These are phyloP conservation scores for Elysia crispata DNA, from an alignment of 2,888 invertebrate genomes.

Conservation along the genomic window DNA sequence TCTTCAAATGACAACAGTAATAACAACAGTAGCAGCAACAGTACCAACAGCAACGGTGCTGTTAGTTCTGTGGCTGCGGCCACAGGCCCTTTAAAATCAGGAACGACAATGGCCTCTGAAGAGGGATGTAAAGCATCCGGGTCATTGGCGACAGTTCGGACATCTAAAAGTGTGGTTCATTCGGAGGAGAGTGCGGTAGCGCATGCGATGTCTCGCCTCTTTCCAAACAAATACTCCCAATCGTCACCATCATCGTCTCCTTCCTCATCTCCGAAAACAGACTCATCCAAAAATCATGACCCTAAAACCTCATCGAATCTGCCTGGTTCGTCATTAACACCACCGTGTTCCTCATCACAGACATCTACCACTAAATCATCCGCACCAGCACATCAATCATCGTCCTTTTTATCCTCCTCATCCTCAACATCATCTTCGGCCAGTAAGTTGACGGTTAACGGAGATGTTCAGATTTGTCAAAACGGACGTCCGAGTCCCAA, in stretches of 20 bases:
- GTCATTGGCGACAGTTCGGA: too few relatives aligned
- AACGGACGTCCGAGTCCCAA: constrained; percentile 37
- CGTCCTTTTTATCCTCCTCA: not conserved
- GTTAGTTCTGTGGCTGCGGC: too few relatives aligned
- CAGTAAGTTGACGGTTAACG: not conserved
- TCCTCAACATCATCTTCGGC: not conserved
- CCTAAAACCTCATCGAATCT: not conserved
- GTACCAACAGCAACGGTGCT: too few relatives aligned
- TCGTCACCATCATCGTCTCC: not conserved
- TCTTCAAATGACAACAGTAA: constrained; percentile 33
- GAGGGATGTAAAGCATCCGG: too few relatives aligned
- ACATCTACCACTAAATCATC: not conserved
- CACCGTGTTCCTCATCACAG: not conserved
- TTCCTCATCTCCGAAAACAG: not conserved
- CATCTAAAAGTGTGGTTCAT: not conserved
- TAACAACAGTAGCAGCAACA: constrained; percentile 1
- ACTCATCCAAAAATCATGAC: not conserved
- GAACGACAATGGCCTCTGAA: too few relatives aligned
- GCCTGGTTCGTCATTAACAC: not conserved
- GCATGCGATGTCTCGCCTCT: constrained; percentile 12
- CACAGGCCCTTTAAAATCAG: too few relatives aligned
- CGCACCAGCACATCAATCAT: not conserved
- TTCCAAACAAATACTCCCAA: not conserved
- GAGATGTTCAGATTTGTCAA: not conserved
- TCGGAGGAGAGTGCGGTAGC: constrained; percentile 17